Evolutionary conservation across 2,113 vertebrate species (phyloP), one percentile per base, ranked within the genome.

Genomic region (Abramis brama): DNA sequence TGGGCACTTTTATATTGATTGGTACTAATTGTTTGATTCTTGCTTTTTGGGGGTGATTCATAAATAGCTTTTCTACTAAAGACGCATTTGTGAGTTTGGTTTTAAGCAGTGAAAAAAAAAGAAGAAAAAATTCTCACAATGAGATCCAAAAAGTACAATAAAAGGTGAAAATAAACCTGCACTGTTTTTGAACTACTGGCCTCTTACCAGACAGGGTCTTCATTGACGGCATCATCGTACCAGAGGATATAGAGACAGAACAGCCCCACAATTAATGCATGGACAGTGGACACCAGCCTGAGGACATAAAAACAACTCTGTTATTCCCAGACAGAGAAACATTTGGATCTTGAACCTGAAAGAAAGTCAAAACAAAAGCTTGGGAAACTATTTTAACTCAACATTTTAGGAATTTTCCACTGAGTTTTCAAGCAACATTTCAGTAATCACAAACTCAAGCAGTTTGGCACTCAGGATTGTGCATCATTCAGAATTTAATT

Each of bases 211-310:
- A 96, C 93, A 0, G 95, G 95, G 88, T 95, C 94, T 84, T 92
- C 90, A 86, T 96, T 96, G 86, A 96, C 92, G 0, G 75, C 93
- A 1, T 95, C 95, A 23, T 95, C 95, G 7, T 92, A 96, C 89
- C 93, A 95, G 88, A 96, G 92, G 92, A 96, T 95, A 90, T 95
- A 96, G 62, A 95, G 91, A 88, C 96, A 95, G 89, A 96, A 94
- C 81, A 94, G 87, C 0, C 95, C 94, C 10, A 96, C 94, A 2
- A 96, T 88, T 75, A 96, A 78, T 1, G 95, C 95, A 39, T 96
- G 95, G 39, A 96, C 89, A 0, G 94, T 95, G 12, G 95, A 96
- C 82, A 95, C 95, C 74, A 94, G 89, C 90, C 95, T 95, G 87
- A 1, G 23, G 83, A 89, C 45, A 87, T 10, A 83, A 73, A 79